Base-by-base conservation (phyloP, 1,140 invertebrate genomes). In the Cephus cinctus region DNA sequence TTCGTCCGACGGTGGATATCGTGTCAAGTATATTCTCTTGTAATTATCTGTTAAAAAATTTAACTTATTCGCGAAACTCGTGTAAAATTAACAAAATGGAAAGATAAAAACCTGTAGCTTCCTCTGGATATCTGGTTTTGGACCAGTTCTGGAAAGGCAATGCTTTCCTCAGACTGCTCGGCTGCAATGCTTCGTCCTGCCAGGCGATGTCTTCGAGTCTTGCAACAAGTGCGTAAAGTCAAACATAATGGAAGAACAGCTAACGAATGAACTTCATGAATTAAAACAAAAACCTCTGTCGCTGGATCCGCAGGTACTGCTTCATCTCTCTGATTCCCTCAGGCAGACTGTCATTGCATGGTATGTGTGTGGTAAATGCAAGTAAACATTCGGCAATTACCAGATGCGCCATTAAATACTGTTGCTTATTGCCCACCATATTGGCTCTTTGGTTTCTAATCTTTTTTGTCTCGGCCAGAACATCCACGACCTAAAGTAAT, bases 361-460 rank as follows among this genome's bases (percentile, higher is more conserved):
- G 22, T 2, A 36, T 4, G 57, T 46, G 1, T 61, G 63, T 3
- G 57, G 39, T 8, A 62, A 18, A 1, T 54, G 35, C 6, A 62
- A 32, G 2, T n/a, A 72, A 51, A 50, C 57, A 64, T 51, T 73
- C 70, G 0, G 71, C 32, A 0, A 73, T 39, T 0, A 57, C 49
- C 30, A 70, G 48, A 41, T 73, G 70, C 1, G 61, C 58, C 1
- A 73, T 40, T 9, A 71, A 39, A 34, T 70, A 69, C 40, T 71
- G 70, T 11, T 71, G 59, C 6, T 56, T 48, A 19, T 62, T 70
- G 19, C 69, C 61, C 1, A 73, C 65, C 61, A 72, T 69, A 25
- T 72, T 72, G 1, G 57, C 49, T 40, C 68, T 48, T 20, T 68
- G 56, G 9, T 46, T 50, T 16, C 63, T 45, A 0, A 66, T 50